Evolutionary conservation across 2,113 vertebrate genomes (phyloP).

Genomic region (Anseranas semipalmata): DNA sequence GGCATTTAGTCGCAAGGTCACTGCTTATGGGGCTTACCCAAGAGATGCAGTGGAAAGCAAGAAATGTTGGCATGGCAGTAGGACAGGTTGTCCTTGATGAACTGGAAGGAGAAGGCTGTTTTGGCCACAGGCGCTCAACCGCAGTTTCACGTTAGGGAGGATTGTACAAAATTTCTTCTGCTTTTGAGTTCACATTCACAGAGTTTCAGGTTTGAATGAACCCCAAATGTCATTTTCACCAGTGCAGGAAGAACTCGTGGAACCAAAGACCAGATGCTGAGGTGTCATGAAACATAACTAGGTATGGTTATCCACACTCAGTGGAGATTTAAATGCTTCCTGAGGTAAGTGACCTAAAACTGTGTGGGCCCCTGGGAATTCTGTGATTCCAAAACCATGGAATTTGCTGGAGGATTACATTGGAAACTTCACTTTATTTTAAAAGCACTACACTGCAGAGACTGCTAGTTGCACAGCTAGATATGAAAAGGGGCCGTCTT

Average conservation of each 20-base stretch:
- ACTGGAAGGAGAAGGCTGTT: constrained; percentile 70
- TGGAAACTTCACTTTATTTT: not conserved
- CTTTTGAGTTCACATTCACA: not conserved
- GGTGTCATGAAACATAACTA: not conserved
- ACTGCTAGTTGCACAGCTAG: not conserved
- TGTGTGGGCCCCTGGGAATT: constrained; percentile 16
- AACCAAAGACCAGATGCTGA: not conserved
- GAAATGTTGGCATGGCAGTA: constrained; percentile 51
- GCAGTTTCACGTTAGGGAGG: constrained; percentile 10
- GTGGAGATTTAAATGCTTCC: constrained; percentile 11
- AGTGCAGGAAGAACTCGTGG: not conserved
- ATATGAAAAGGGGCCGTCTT: not conserved
- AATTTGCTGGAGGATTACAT: constrained; percentile 16
- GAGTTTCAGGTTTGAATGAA: not conserved
- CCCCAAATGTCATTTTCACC: not conserved
- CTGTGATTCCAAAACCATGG: not conserved
- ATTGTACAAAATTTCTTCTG: not conserved
- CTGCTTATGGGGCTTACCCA: constrained; percentile 68
- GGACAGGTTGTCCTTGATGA: constrained; percentile 70
- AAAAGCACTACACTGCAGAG: not conserved
- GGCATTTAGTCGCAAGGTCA: constrained; percentile 68
- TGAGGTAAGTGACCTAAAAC: constrained; percentile 50
- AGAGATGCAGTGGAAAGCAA: constrained; percentile 44
- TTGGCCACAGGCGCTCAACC: constrained; percentile 55
- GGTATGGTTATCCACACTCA: not conserved